Evolutionary conservation across 2,888 invertebrate species (phyloP).

Genomic region (Eilema caniola): DNA sequence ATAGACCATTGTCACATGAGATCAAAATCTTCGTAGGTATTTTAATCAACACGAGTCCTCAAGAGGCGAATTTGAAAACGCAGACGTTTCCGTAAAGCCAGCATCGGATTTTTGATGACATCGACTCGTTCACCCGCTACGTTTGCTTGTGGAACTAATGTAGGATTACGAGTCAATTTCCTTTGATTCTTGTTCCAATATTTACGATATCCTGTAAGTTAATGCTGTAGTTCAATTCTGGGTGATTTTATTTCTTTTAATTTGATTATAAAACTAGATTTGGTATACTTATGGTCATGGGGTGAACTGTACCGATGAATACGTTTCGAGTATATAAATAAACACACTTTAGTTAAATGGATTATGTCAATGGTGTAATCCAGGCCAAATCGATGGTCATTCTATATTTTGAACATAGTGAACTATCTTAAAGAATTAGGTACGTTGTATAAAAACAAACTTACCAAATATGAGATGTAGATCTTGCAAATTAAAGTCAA

Average conservation of each 20-base stretch:
- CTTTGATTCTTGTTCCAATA: constrained; percentile 36
- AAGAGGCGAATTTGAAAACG: constrained; percentile 57
- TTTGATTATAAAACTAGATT: too few species aligned
- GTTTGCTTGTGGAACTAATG: constrained; percentile 43
- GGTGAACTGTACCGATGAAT: too few species aligned
- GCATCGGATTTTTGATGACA: constrained; percentile 48
- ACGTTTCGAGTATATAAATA: too few species aligned
- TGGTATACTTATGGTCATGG: too few species aligned
- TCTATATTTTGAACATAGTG: too few species aligned
- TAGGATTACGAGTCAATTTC: constrained; percentile 44
- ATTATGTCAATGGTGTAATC: too few species aligned
- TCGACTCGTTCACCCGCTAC: constrained; percentile 40
- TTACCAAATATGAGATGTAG: neutral
- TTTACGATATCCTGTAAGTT: constrained; percentile 25
- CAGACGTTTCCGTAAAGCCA: constrained; percentile 54
- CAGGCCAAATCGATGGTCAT: too few species aligned
- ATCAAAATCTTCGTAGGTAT: constrained; percentile 66
- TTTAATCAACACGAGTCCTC: constrained; percentile 72
- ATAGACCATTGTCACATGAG: constrained; percentile 50
- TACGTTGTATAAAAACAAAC: too few species aligned
- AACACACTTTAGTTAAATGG: too few species aligned
- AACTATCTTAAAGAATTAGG: too few species aligned
- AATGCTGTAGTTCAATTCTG: neutral
- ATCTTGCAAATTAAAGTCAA: neutral
- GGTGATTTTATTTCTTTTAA: neutral